Conservation (phyloP, 2,113 vertebrate species). For the Myotis yumanensis region DNA sequence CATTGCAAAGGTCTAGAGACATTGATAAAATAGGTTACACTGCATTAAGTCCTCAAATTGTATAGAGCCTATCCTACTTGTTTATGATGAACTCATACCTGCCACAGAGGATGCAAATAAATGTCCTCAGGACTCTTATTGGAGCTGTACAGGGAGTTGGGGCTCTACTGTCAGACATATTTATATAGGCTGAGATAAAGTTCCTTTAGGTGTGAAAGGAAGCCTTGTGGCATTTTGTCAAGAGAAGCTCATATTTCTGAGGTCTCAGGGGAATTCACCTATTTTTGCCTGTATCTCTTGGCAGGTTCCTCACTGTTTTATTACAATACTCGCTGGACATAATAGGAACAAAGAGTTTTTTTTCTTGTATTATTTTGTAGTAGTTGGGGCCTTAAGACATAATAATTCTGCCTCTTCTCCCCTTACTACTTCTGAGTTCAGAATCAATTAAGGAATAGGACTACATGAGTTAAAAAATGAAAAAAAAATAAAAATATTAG, state of each 20-base stretch:
- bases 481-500: neutral
- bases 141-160: neutral
- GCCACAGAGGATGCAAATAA: neutral
- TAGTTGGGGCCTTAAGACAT: neutral
- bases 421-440: conserved; percentile 18
- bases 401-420: neutral
- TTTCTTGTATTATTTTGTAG: neutral
- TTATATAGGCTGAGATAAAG: neutral
- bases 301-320: neutral
- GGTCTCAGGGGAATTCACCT: neutral
- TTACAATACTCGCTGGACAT: neutral
- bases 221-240: neutral
- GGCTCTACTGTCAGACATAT: neutral
- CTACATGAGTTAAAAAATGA: neutral
- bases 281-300: conserved; percentile 24
- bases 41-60: neutral
- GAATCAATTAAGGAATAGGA: neutral
- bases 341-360: neutral
- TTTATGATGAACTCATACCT: neutral
- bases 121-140: neutral
- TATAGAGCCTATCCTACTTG: neutral
- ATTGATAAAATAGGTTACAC: neutral
- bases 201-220: conserved; percentile 24
- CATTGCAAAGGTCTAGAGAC: neutral
- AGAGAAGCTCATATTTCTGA: conserved; percentile 48